Conservation (phyloP, 2,888 invertebrate species). For the Lobophora halterata region DNA sequence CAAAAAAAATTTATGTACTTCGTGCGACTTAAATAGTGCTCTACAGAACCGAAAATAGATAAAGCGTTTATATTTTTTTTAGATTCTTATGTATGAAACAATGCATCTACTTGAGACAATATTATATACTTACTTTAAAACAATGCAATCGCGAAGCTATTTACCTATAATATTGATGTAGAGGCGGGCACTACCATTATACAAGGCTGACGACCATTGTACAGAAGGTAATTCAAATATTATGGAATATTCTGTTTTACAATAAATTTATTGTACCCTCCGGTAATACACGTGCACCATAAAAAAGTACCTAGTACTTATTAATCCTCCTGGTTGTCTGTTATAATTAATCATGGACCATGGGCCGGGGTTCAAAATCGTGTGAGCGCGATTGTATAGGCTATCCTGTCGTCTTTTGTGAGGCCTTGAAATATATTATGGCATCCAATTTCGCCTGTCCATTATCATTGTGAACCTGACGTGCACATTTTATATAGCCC, state of each 20-base stretch:
- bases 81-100: no score
- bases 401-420: no score
- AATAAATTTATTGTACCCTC: conserved; percentile 13
- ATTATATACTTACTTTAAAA: no score
- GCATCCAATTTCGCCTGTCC: conserved; percentile 32
- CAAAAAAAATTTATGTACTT: no score
- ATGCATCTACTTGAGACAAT: no score
- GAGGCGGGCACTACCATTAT: neutral
- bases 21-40: no score
- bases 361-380: no score
- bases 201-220: conserved; percentile 14
- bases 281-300: conserved; percentile 22
- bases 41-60: no score
- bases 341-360: conserved; percentile 15
- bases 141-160: neutral
- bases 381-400: no score
- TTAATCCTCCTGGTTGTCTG: conserved; percentile 2
- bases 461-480: conserved; percentile 25
- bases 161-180: neutral
- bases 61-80: no score
- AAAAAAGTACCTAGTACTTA: neutral
- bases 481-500: conserved; percentile 36
- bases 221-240: conserved; percentile 8
- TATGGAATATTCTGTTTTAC: conserved; percentile 1
- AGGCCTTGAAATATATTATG: no score